phyloP scores from a whole-genome alignment of 2,888 invertebrate genomes.

The Eupithecia subumbrata region DNA sequence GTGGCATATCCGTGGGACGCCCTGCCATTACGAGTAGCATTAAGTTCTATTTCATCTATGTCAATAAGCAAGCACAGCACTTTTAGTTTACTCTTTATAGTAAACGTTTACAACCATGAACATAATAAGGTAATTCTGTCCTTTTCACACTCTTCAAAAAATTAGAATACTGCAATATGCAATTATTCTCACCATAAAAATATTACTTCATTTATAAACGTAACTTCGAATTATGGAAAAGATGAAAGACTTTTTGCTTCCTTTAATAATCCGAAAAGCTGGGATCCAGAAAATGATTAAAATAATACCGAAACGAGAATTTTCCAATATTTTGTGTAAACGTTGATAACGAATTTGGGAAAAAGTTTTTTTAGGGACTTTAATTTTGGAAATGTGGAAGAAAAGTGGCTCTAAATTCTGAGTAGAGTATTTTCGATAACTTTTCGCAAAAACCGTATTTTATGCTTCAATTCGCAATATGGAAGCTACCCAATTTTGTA shows the following conservation, averaged over 20 bases:
- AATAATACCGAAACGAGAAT: slow-evolving; percentile 28
- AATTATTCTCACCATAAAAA: neutral
- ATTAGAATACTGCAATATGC: neutral
- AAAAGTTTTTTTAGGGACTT: slow-evolving; percentile 25
- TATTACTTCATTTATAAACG: slow-evolving; percentile 6
- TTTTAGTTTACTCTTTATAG: too few species aligned
- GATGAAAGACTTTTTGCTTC: slow-evolving; percentile 17
- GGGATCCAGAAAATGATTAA: slow-evolving; percentile 26
- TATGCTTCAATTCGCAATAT: neutral
- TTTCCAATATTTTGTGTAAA: slow-evolving; percentile 35
- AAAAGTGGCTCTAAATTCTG: slow-evolving; percentile 11
- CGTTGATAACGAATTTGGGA: slow-evolving; percentile 26
- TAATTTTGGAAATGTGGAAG: slow-evolving; percentile 28
- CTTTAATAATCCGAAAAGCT: slow-evolving; percentile 29
- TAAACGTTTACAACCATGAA: too few species aligned
- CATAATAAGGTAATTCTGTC: too few species aligned
- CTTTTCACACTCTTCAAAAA: too few species aligned
- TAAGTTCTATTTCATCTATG: too few species aligned
- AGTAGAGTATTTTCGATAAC: neutral
- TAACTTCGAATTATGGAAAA: slow-evolving; percentile 3
- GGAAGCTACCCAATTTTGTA: neutral
- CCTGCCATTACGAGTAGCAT: too few species aligned
- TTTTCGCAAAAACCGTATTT: neutral
- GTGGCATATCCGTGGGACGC: too few species aligned
- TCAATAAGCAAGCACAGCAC: too few species aligned